These are phyloP conservation scores for Liasis olivaceus DNA, from an alignment of 2,797 vertebrate genomes.

Conservation along the genomic window DNA sequence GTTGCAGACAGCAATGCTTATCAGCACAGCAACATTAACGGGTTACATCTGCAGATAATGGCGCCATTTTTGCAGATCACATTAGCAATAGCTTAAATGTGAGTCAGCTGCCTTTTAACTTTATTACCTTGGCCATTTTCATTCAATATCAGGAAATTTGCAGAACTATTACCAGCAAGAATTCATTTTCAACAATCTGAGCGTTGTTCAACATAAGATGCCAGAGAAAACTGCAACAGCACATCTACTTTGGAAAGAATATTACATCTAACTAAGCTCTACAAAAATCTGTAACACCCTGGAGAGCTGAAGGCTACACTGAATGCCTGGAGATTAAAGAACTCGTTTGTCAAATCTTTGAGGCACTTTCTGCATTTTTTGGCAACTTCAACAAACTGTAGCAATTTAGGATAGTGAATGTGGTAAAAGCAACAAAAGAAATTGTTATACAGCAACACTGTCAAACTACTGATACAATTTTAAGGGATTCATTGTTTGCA, in stretches of 20 bases:
- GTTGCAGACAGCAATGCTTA: not conserved
- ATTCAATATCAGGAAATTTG: not conserved
- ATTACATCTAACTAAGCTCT: not conserved
- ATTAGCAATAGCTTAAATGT: not conserved
- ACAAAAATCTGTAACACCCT: not conserved
- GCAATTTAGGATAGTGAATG: not conserved
- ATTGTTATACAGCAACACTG: not conserved
- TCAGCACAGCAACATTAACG: not conserved
- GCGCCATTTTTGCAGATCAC: not conserved
- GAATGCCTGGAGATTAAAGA: not conserved
- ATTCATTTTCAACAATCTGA: slow-evolving; percentile 16
- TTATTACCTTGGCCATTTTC: not conserved
- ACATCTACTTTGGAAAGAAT: not conserved
- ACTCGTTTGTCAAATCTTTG: not conserved
- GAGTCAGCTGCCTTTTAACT: not conserved
- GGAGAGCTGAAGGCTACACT: not conserved
- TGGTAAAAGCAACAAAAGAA: not conserved
- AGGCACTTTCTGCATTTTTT: not conserved
- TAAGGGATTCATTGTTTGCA: not conserved
- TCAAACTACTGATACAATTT: not conserved
- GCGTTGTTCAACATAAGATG: not conserved
- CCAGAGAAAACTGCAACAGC: not conserved
- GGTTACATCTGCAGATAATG: slow-evolving; percentile 24
- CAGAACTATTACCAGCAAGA: not conserved
- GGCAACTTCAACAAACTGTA: not conserved